Evolutionary conservation across 2,797 vertebrate species (phyloP), one percentile per base, ranked within the genome.

Genomic region (Manis crassicaudata): DNA sequence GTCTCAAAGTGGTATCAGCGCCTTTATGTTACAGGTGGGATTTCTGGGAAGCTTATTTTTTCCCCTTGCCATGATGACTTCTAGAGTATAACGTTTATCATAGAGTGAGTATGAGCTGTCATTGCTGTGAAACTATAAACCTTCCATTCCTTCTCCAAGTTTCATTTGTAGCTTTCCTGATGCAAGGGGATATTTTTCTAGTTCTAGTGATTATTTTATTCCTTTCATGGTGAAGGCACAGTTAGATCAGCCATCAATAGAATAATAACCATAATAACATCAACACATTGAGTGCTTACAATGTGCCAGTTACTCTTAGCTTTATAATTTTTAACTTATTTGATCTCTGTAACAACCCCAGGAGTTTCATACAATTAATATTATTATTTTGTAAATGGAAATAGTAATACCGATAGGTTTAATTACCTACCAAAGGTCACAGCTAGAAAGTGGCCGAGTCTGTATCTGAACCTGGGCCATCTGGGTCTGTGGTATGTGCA

Each of bases 161-260:
- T 94, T 85, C 37, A 43, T 50, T 89, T 94, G 73, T 70, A 56
- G 60, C 50, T 94, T 95, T 89, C 23, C 43, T 93, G 75, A 89
- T 76, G 40, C 37, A 65, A 27, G 13, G 25, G 23, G 52, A n/a
- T 43, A 5, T 43, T 86, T 32, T 75, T 73, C 46, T 37, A 27
- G 18, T 46, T 85, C 46, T 40, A 8, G 43, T 54, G 21, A 56
- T 54, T 56, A 21, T 92, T 72, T 75, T 35, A 43, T 54, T 35
- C 35, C 21, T 46, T 89, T 94, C 7, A 43, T 89, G 27, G 52
- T 54, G 80, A 82, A 82, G 70, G 11, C 10, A 76, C 60, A 88
- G 60, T 88, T 88, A 77, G 68, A 91, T 79, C 40, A 89, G 23
- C 18, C 88, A 40, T 46, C 29, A 17, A 37, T n/a, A 85, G 65